Base-by-base conservation (phyloP, 2,797 vertebrate genomes). In the Acanthurus leucopareius region DNA sequence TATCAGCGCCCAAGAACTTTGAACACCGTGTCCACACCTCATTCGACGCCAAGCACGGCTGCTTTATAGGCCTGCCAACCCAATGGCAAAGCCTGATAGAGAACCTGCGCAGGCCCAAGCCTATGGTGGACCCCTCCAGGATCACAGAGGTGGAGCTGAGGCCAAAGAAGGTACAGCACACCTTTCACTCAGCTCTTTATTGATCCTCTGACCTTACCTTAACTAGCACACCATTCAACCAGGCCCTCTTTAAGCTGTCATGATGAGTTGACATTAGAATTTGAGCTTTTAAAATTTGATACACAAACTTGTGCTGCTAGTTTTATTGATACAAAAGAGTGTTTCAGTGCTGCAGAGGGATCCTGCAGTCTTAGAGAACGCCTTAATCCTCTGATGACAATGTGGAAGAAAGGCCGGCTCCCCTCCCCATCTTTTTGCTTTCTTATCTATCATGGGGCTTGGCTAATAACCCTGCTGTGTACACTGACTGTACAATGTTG, bases 81-180 rank as follows among this genome's bases (percentile, higher is more conserved):
- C 98, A 99, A 95, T 99, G 98, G 98, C 98, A 99, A 84, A 99
- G 98, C 74, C 96, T 99, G 69, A 95, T 99, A 74, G 98, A 99
- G 87, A 99, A 97, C 0, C 92, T 98, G 71, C 94, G 97, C 70
- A 95, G 98, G 69, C 98, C 98, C 90, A 97, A 96, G 88, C 98
- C 98, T 0, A 96, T 99, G 95, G 97, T 99, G 69, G 98, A 99
- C 89, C 98, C 98, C 15, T 99, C 98, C 3, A 95, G 96, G 81
- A 99, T 99, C 84, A 99, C 98, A 0, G 95, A 95, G 64, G 96
- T 99, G 90, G 97, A 99, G 73, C 95, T 99, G 58, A 97, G 97
- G 91, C 98, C 98, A 82, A 98, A 98, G 96, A 99, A 99, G 98
- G 98, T 99, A 89, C 42, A 75, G 13, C 16, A 25, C 40, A 44